Evolutionary conservation across 2,888 invertebrate genomes (phyloP), one percentile per base, ranked within the genome.

Genomic region (Yponomeuta sedellus): DNA sequence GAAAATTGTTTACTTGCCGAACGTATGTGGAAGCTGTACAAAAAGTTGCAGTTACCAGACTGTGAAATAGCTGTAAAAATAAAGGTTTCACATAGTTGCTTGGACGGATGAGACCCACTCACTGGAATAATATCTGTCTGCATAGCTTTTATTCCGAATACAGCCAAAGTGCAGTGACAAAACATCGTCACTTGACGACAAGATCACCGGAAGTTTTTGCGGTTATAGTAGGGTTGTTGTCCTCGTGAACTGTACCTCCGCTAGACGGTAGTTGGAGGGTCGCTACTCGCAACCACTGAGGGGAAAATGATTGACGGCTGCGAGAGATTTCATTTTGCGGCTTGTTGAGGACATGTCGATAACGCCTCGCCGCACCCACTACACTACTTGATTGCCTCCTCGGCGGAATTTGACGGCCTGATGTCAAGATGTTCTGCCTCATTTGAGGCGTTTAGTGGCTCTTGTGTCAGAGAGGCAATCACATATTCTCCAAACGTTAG

Each of bases 251-350:
- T 63, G 11, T 40, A 22, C 40, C 63, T 12, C 44, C 63, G 20
- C 44, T 63, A 63, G 22, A 61, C 12, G 19, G 61, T n/a, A 39
- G 62, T n/a, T 61, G 25, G 34, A 62, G 66, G 56, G 63, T 52
- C n/a, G 40, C 8, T 6, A 16, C 61, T 52, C 25, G 40, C 16
- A 11, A 16, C 61, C 39, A 39, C 22, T 10, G 77, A 85, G 90
- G 91, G 90, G 88, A 85, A 89, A 87, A 89, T 90, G 90, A 91
- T 90, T 88, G 91, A 90, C 90, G 81, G 83, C 81, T 75, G 80
- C 81, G 82, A 85, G 88, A 88, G 86, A 88, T 85, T 90, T 90
- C 88, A 90, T 91, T 90, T 89, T 88, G 90, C 77, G 90, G 90
- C 86, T 85, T 86, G 86, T 90, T 28, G 64, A 61, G 85, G 81